Conservation (phyloP, 2,888 invertebrate genomes). For the Oegoconia quadripuncta region DNA sequence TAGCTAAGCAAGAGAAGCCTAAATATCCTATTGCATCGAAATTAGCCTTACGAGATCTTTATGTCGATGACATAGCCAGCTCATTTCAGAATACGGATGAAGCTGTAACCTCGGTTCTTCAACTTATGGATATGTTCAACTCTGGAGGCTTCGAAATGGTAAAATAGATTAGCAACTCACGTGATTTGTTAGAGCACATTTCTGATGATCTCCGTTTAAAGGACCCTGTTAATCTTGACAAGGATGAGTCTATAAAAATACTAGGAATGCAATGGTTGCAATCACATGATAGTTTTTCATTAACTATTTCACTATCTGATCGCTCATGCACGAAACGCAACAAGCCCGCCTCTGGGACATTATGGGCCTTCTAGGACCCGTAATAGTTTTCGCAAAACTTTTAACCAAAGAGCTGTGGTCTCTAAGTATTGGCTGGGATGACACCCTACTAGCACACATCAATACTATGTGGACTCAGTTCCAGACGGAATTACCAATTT, state of each 20-base stretch:
- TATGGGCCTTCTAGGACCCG: conserved; percentile 17
- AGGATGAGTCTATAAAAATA: conserved; percentile 2
- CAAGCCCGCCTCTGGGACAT: too few relatives aligned
- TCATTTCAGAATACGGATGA: conserved; percentile 4
- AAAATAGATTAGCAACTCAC: conserved; percentile 9
- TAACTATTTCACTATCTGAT: background rate
- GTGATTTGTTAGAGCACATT: conserved; percentile 1
- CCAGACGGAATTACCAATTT: conserved; percentile 8
- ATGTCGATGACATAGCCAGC: conserved; percentile 9
- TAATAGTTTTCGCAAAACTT: conserved; percentile 13
- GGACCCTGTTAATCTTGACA: conserved; percentile 1
- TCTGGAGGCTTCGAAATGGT: conserved; percentile 7
- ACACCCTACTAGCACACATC: conserved; percentile 13
- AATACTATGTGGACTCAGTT: conserved; percentile 11
- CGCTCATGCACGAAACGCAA: conserved; percentile 12
- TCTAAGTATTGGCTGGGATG: conserved; percentile 14
- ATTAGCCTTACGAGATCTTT: conserved; percentile 2
- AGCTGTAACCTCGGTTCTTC: background rate
- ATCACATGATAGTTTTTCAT: background rate
- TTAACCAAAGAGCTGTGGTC: conserved; percentile 14
- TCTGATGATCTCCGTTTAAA: conserved; percentile 4
- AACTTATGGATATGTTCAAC: conserved; percentile 1
- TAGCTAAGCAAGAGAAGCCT: background rate
- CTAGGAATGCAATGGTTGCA: conserved; percentile 9
- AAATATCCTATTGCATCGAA: background rate